Evolutionary conservation across 2,888 invertebrate genomes (phyloP).

Genomic region (Cantharis flavilabris): DNA sequence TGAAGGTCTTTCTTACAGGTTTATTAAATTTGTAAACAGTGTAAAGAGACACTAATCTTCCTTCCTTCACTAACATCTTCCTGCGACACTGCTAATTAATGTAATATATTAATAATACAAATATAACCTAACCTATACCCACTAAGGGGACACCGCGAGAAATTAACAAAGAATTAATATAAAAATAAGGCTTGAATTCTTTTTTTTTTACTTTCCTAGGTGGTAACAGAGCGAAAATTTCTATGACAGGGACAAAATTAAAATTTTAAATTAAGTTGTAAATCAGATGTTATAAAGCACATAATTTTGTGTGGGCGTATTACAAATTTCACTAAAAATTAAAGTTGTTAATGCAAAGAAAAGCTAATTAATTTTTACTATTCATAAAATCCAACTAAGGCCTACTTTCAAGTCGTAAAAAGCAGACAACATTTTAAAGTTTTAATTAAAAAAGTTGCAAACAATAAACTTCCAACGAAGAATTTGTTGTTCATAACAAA

Average conservation of each 20-base stretch:
- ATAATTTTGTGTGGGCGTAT: background rate
- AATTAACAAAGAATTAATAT: no score
- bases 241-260: background rate
- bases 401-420: background rate
- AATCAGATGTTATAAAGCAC: background rate
- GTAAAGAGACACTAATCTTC: no score
- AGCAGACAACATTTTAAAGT: background rate
- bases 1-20: no score
- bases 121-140: no score
- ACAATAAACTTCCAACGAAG: background rate
- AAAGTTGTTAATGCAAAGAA: background rate
- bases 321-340: background rate
- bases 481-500: background rate
- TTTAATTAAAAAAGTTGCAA: background rate
- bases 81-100: no score
- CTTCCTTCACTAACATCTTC: no score
- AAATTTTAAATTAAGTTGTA: background rate
- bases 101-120: no score
- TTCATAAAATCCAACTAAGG: background rate
- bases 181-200: no score
- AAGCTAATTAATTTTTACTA: background rate
- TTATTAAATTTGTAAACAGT: no score
- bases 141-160: no score
- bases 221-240: background rate
- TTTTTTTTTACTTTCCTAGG: background rate